These are phyloP conservation scores for Arion vulgaris DNA, from an alignment of 1,140 invertebrate species.

Conservation along the genomic window DNA sequence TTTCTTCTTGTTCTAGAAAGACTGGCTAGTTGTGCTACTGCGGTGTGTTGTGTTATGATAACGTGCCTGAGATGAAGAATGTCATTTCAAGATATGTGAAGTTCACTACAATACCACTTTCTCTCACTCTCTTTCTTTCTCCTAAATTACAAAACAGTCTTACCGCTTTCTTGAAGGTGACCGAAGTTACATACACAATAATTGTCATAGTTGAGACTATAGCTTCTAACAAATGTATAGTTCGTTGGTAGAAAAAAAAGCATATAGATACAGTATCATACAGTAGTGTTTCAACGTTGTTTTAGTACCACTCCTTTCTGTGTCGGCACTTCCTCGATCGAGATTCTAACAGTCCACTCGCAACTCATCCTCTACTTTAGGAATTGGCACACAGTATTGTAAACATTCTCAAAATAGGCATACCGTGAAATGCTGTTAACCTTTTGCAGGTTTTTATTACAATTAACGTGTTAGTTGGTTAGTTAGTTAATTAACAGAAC, in stretches of 20 bases:
- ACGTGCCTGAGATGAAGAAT: no score
- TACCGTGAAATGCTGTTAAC: not conserved
- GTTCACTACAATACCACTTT: no score
- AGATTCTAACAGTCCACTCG: not conserved
- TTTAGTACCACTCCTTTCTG: not conserved
- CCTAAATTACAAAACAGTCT: no score
- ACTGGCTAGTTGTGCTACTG: no score
- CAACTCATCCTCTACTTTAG: not conserved
- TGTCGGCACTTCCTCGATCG: not conserved
- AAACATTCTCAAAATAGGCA: slow-evolving; percentile 1
- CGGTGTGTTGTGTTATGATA: no score
- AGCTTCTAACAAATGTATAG: not conserved
- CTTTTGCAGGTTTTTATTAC: no score
- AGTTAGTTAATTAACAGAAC: no score
- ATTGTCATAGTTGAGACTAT: slow-evolving; percentile 14
- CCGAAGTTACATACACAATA: slow-evolving; percentile 32
- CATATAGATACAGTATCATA: not conserved
- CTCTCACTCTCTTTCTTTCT: no score
- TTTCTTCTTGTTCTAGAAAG: no score
- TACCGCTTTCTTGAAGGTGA: slow-evolving; percentile 34
- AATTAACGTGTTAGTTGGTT: no score
- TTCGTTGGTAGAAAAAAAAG: not conserved
- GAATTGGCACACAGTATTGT: not conserved
- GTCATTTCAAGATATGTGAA: no score
- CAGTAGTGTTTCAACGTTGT: not conserved